Conservation (phyloP, 2,797 vertebrate species). For the Diplodus sargus region DNA sequence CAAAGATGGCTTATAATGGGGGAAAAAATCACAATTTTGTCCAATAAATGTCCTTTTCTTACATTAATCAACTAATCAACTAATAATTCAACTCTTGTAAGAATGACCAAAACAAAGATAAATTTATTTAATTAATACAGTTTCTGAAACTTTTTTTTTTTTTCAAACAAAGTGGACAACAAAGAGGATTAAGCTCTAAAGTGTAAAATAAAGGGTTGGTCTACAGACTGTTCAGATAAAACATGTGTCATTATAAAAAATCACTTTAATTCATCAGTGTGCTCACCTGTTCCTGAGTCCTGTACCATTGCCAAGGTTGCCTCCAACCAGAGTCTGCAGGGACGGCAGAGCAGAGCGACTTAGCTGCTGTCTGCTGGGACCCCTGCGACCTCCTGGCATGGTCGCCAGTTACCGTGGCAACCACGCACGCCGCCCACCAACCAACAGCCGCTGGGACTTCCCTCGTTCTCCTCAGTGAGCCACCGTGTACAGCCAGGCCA, state of each 20-base stretch:
- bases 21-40: neutral
- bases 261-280: neutral
- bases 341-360: slow-evolving; percentile 98
- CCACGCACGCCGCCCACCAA: slow-evolving; percentile 83
- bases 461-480: slow-evolving; percentile 80
- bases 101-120: neutral
- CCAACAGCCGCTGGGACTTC: slow-evolving; percentile 73
- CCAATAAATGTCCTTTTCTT: neutral
- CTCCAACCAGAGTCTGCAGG: slow-evolving; percentile 96
- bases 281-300: slow-evolving; percentile 93
- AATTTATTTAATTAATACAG: no score
- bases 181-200: neutral
- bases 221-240: neutral
- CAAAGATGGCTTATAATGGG: no score
- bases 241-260: neutral
- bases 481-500: slow-evolving; percentile 77
- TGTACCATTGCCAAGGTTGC: slow-evolving; percentile 92
- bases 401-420: slow-evolving; percentile 89
- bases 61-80: neutral
- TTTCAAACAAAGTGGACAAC: neutral
- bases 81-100: neutral
- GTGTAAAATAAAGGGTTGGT: neutral
- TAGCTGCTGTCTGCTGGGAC: slow-evolving; percentile 99
- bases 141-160: neutral
- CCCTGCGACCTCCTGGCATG: slow-evolving; percentile 99